Conservation (phyloP, 2,113 vertebrate species). For the Cebus imitator region DNA sequence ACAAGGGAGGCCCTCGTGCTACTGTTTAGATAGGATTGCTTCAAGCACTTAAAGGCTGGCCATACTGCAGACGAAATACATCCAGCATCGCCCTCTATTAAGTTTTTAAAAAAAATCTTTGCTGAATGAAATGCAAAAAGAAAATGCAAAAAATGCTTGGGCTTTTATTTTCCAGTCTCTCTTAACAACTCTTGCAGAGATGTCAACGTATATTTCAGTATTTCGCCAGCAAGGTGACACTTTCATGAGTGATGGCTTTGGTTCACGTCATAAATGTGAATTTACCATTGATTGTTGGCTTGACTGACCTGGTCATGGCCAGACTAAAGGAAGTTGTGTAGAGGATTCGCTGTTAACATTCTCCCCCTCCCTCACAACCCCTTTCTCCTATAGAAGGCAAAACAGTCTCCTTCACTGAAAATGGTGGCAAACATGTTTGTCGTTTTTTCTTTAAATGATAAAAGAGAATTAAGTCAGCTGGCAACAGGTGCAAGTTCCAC, state of each 20-base stretch:
- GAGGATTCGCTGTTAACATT: background rate
- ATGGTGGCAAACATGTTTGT: background rate
- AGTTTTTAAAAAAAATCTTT: conserved; percentile 8
- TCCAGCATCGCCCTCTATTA: background rate
- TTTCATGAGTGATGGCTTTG: background rate
- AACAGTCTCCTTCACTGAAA: background rate
- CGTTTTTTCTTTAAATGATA: background rate
- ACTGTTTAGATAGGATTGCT: background rate
- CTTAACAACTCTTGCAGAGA: background rate
- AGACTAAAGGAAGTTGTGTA: background rate
- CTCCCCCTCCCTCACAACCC: background rate
- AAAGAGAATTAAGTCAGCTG: background rate
- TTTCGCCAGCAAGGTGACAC: background rate
- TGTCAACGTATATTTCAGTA: background rate
- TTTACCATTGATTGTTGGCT: background rate
- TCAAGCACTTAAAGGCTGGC: background rate
- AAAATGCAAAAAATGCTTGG: background rate
- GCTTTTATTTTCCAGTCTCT: background rate
- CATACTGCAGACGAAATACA: conserved; percentile 18
- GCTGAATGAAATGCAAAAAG: background rate
- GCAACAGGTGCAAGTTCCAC: background rate
- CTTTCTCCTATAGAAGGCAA: background rate
- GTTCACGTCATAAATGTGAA: background rate
- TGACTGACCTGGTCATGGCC: background rate
- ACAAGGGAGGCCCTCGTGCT: background rate